Evolutionary conservation across 2,113 vertebrate genomes (phyloP).

Genomic region (Phyllostomus discolor): DNA sequence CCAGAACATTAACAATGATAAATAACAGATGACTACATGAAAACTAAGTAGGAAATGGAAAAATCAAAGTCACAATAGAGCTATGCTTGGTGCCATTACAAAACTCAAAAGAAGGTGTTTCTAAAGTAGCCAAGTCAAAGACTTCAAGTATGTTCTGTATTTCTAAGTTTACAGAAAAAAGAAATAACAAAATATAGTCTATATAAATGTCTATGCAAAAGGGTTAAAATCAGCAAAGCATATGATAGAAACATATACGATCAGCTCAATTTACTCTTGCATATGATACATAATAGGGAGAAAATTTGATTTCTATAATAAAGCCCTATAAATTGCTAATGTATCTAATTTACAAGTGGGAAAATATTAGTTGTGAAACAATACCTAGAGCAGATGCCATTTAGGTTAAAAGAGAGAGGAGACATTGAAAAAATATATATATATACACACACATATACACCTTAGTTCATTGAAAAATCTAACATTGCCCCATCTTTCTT

Average conservation of each 20-base stretch:
- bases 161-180: neutral
- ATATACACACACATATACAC: neutral
- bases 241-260: neutral
- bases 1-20: neutral
- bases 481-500: neutral
- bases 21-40: neutral
- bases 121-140: neutral
- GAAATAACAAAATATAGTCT: neutral
- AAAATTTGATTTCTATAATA: neutral
- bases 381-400: neutral
- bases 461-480: neutral
- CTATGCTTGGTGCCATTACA: neutral
- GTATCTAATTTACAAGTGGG: neutral
- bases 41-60: neutral
- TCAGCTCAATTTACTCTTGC: neutral
- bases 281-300: neutral
- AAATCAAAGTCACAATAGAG: neutral
- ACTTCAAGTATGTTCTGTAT: neutral
- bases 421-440: neutral
- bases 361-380: neutral
- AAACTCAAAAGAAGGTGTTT: neutral
- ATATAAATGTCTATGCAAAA: neutral
- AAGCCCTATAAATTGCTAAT: neutral
- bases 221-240: neutral
- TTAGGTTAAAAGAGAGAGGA: neutral